Conservation (phyloP, 2,888 invertebrate genomes). For the Andrena camellia region DNA sequence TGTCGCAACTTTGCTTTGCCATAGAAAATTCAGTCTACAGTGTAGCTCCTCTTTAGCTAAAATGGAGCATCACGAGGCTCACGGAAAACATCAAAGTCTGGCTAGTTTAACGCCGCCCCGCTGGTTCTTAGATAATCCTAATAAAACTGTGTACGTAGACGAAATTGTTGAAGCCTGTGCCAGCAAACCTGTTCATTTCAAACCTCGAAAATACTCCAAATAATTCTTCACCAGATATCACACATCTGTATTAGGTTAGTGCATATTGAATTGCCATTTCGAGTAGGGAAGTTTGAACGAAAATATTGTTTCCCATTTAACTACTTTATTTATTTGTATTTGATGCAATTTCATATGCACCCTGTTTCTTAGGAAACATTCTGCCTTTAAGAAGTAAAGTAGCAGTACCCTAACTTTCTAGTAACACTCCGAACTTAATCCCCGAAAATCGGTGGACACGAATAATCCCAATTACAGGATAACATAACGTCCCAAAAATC, state of each 20-base stretch:
- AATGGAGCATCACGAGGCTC: background rate
- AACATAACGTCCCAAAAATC: background rate
- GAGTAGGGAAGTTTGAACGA: no score
- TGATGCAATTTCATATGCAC: no score
- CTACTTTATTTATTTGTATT: no score
- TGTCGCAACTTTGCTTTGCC: background rate
- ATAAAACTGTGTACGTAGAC: constrained; percentile 37
- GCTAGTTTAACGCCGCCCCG: background rate
- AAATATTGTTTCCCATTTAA: no score
- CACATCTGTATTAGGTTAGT: background rate
- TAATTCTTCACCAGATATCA: background rate
- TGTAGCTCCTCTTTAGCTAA: background rate
- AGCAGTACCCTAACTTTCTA: no score
- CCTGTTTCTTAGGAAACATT: no score
- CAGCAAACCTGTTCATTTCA: background rate
- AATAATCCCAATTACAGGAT: background rate
- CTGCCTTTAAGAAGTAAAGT: no score
- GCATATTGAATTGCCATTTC: no score
- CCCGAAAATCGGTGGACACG: background rate
- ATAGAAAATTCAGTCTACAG: background rate
- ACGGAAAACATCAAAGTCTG: constrained; percentile 3
- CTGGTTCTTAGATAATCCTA: constrained; percentile 39
- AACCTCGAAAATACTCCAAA: background rate
- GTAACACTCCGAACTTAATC: no score
- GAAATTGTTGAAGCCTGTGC: constrained; percentile 42